These are phyloP conservation scores for Galerucella pusilla DNA, from an alignment of 2,888 invertebrate genomes.

Conservation along the genomic window DNA sequence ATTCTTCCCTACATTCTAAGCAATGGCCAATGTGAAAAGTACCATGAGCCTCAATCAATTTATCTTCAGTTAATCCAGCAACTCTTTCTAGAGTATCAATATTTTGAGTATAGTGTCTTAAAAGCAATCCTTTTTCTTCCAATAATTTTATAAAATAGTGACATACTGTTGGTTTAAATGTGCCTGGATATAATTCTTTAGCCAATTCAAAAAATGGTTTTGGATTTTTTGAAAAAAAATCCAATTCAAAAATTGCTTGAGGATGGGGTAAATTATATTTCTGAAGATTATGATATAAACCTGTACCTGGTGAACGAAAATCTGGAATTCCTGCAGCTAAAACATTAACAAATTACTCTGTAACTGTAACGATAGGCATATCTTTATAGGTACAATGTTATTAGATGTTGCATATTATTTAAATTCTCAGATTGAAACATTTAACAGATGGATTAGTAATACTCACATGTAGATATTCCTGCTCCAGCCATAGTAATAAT, in stretches of 20 bases:
- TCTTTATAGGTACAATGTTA: too few relatives aligned
- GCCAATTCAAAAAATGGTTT: conserved; percentile 93
- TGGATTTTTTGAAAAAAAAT: conserved; percentile 88
- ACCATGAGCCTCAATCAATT: conserved; percentile 95
- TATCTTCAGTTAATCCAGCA: conserved; percentile 84
- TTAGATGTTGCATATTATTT: too few relatives aligned
- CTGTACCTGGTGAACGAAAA: conserved; percentile 92
- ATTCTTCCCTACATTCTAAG: conserved; percentile 77
- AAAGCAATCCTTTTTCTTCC: conserved; percentile 81
- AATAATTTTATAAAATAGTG: conserved; percentile 92
- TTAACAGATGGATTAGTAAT: conserved; percentile 8
- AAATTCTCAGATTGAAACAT: too few relatives aligned
- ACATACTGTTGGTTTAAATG: conserved; percentile 87
- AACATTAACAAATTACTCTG: neutral
- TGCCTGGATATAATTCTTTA: conserved; percentile 88
- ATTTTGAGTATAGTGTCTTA: conserved; percentile 89
- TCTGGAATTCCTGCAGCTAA: conserved; percentile 96
- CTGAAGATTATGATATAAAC: conserved; percentile 90
- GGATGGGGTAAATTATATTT: conserved; percentile 93
- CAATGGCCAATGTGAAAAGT: conserved; percentile 92
- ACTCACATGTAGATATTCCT: conserved; percentile 95
- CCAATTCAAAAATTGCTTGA: conserved; percentile 91
- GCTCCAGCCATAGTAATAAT: conserved; percentile 95
- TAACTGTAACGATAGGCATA: neutral
- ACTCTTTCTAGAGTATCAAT: conserved; percentile 93